Conservation (phyloP, 2,113 vertebrate genomes). For the Pycnonotus jocosus region DNA sequence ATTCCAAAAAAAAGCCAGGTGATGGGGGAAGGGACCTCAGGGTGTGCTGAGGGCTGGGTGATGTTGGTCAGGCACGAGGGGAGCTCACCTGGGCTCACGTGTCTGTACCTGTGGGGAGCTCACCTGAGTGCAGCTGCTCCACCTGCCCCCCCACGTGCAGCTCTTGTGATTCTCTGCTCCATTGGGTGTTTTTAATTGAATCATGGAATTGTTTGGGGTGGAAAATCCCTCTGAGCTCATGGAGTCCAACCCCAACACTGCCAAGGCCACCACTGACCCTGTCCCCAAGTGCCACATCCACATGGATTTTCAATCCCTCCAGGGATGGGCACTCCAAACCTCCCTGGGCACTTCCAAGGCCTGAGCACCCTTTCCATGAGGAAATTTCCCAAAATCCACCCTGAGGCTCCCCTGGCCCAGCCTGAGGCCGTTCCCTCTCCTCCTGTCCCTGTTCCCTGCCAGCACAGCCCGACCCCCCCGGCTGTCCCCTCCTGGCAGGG, state of each 20-base stretch:
- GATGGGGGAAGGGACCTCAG: fast-evolving
- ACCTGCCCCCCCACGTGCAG: not conserved
- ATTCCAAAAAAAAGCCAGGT: not conserved
- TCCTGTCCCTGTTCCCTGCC: not conserved
- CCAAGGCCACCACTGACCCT: not conserved
- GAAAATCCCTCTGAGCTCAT: not conserved
- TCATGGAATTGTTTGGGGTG: not conserved
- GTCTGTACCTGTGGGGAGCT: not conserved
- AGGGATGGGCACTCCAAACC: not conserved
- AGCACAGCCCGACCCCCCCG: not conserved
- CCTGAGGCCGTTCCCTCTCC: not conserved
- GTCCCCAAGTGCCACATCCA: not conserved
- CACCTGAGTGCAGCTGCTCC: not conserved
- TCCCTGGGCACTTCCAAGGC: not conserved
- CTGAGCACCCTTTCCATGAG: not conserved
- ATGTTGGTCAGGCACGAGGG: not conserved
- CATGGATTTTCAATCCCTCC: fast-evolving
- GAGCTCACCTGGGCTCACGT: not conserved
- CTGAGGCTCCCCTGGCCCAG: not conserved
- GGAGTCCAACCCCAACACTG: fast-evolving
- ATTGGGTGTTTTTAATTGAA: not conserved
- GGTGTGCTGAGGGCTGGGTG: not conserved
- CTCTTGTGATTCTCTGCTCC: not conserved
- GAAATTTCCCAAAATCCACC: not conserved
- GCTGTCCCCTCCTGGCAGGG: not conserved